Evolutionary conservation across 2,113 vertebrate genomes (phyloP), one percentile per base, ranked within the genome.

Genomic region (Alexandromys fortis): DNA sequence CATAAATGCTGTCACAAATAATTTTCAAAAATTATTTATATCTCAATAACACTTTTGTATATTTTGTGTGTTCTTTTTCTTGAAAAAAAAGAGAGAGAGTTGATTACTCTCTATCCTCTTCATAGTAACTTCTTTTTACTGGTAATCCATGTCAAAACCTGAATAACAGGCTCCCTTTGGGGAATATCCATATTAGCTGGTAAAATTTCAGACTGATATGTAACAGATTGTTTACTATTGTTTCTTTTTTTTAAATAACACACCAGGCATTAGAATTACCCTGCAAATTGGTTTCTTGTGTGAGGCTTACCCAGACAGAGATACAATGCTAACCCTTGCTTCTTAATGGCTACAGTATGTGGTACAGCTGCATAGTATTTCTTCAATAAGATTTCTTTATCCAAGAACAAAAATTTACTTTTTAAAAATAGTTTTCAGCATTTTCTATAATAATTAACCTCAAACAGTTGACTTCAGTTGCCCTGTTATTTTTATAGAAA

Each of bases 21-120:
- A 92, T 81, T 93, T 95, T 96, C 58, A 38, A n/a, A 77, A 65
- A 26, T 33, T 45, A 52, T 72, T 93, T 90, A 70, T 45, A 63
- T 78, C 14, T 90, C 49, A 85, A 14, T 83, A 75, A 55, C 49
- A 78, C n/a, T 58, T 91, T 83, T 92, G 75, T 70, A 14, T 52
- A 14, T 55, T 55, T 55, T 55, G 49, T 49, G 1, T 75, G 49
- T 33, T 85, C 1, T 1, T 49, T 52, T n/a, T 16, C 22, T 87
- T 89, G n/a, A 55, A 42, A 42, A 42, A 42, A 42, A 42, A 42
- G 3, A 42, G 42, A 42, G 42, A 42, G 42, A 42, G 42, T 87
- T 89, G n/a, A 55, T 26, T 52, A 47, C 68, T 86, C 93, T 90
- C n/a, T 77, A 17, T 81, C 82, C 49, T 82, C 33, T 7, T 95